Base-by-base conservation (phyloP, 2,113 vertebrate species). In the Oncorhynchus tshawytscha region DNA sequence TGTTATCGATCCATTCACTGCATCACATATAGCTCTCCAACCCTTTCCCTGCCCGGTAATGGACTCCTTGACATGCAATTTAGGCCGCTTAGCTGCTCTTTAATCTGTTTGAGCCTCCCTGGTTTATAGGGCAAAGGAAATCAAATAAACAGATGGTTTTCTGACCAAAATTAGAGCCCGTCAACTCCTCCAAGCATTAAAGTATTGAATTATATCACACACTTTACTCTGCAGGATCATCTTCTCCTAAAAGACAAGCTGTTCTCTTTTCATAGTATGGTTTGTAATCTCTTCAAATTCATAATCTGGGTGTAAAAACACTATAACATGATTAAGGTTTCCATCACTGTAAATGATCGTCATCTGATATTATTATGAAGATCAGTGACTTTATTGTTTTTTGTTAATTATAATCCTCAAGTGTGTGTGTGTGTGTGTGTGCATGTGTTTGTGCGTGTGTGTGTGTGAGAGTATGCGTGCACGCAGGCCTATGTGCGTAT, bases 131-230 rank as follows among this genome's bases (percentile, higher is more conserved):
- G 76, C 75, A 86, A 86, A 68, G 76, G 81, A 88, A 89, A 90
- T 86, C 76, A 88, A 88, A 89, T 87, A 90, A 90, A 87, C 89
- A 92, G 89, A 92, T 86, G 85, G 81, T 81, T 88, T 90, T 91
- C 84, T 86, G 64, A 79, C 39, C 75, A 70, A 85, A 91, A 92
- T 91, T 86, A 88, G 81, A 90, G 70, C 39, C 9, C 0, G 39
- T 9, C 73, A 1, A 81, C 80, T 85, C 78, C 82, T 87, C 80
- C 77, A 81, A 91, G 81, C 72, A 79, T 78, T 76, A 11, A 86
- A 88, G 80, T 76, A 84, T 66, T 9, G 31, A 79, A 82, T 85
- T 76, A 84, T 77, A 79, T 89, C 84, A 78, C 77, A 81, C 77
- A 84, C 85, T 86, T 80, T 77, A 74, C 70, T 75, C 75, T 67